A percentile compares a stretch with the other conserved stretches of the same genome.
Conservation (phyloP, 2,888 invertebrate genomes). For the Clunio marinus region DNA sequence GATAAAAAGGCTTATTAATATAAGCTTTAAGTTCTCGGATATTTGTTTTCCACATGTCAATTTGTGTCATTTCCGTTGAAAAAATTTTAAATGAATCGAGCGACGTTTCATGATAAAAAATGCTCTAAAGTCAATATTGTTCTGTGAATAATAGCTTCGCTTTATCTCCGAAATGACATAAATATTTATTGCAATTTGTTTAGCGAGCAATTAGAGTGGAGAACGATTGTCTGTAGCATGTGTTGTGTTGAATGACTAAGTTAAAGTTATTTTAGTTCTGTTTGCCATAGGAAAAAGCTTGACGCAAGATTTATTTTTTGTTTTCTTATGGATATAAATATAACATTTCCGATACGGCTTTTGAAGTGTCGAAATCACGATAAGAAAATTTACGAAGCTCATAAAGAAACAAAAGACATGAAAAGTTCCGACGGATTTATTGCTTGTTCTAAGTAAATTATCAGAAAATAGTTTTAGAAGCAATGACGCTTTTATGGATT, state of each 20-base stretch:
- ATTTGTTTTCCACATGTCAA: neutral
- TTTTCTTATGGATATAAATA: neutral
- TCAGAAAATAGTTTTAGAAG: neutral
- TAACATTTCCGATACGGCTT: neutral
- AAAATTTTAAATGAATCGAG: neutral
- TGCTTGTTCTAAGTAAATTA: slow-evolving; percentile 3
- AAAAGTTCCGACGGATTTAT: slow-evolving; percentile 22
- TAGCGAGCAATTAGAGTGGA: slow-evolving; percentile 14
- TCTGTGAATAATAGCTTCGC: slow-evolving; percentile 6
- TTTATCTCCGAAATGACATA: neutral
- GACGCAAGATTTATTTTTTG: neutral
- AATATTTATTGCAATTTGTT: slow-evolving; percentile 24
- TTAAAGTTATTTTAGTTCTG: neutral
- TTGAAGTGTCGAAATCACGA: slow-evolving; percentile 14
- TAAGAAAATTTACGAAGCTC: slow-evolving; percentile 14
- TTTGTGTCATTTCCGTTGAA: neutral
- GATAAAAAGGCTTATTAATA: too few relatives aligned
- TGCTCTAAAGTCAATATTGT: neutral
- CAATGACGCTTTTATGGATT: too few relatives aligned
- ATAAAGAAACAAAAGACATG: slow-evolving; percentile 19
- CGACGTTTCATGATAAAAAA: neutral
- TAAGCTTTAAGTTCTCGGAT: neutral
- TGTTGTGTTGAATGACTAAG: too few relatives aligned
- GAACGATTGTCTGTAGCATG: neutral
- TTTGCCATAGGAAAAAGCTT: too few relatives aligned